These are phyloP conservation scores for Torymus texanus DNA, from an alignment of 2,888 invertebrate species.

Conservation along the genomic window DNA sequence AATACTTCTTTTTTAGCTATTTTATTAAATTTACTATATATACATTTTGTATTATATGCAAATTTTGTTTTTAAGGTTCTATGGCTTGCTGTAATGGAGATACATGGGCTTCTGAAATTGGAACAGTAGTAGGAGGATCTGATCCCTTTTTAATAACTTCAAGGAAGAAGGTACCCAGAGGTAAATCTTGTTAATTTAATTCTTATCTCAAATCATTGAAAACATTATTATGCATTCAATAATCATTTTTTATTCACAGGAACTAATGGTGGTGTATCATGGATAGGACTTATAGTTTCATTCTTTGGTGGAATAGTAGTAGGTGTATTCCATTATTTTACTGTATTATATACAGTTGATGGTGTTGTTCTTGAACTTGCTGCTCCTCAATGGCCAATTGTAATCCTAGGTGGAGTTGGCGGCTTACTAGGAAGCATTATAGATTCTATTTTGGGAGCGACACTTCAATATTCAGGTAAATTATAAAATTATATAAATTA, in stretches of 20 bases:
- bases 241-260: conserved; percentile 76
- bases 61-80: conserved; percentile 77
- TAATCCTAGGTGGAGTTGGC: conserved; percentile 83
- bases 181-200: conserved; percentile 67
- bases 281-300: conserved; percentile 79
- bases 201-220: neutral
- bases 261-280: conserved; percentile 91
- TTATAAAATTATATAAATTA: conserved; percentile 5
- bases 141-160: conserved; percentile 87
- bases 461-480: conserved; percentile 89
- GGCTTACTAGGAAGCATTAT: conserved; percentile 88
- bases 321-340: conserved; percentile 84
- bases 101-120: conserved; percentile 94
- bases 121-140: conserved; percentile 82
- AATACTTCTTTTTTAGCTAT: too few species aligned
- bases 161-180: conserved; percentile 84
- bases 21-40: too few species aligned
- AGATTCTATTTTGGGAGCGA: conserved; percentile 90
- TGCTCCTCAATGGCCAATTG: conserved; percentile 87
- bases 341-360: conserved; percentile 81
- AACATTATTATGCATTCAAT: neutral
- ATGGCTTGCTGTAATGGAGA: conserved; percentile 91
- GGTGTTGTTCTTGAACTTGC: conserved; percentile 77
- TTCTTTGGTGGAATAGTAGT: conserved; percentile 83
- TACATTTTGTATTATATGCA: too few species aligned